A percentile compares a stretch with the other conserved stretches of the same genome.
Evolutionary conservation across 2,888 invertebrate genomes (phyloP).

Genomic region (Chirona hameri): DNA sequence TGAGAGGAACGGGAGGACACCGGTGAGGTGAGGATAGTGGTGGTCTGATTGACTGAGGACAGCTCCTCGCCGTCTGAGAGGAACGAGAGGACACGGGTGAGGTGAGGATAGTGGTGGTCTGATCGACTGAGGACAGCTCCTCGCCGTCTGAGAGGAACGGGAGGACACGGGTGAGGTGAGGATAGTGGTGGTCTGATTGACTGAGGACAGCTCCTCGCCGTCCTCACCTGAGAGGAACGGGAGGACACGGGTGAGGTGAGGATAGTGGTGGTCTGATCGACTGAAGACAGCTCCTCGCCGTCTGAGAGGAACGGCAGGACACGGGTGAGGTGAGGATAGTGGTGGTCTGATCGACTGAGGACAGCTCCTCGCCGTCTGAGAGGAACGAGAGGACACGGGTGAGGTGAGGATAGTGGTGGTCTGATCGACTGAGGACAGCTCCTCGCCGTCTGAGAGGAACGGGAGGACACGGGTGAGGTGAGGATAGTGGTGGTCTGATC

Average conservation of each 20-base stretch:
- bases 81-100: not conserved
- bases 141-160: slow-evolving; percentile 59
- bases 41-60: slow-evolving; percentile 81
- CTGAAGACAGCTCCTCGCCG: slow-evolving; percentile 71
- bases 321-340: slow-evolving; percentile 56
- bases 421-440: slow-evolving; percentile 78
- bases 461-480: not conserved
- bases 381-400: not conserved
- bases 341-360: slow-evolving; percentile 80
- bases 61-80: slow-evolving; percentile 66
- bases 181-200: slow-evolving; percentile 77
- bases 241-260: slow-evolving; percentile 46
- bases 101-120: slow-evolving; percentile 68
- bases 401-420: slow-evolving; percentile 64
- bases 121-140: slow-evolving; percentile 76
- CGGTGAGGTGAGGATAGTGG: slow-evolving; percentile 58
- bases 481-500: slow-evolving; percentile 78
- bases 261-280: slow-evolving; percentile 77
- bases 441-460: slow-evolving; percentile 62
- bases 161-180: slow-evolving; percentile 46
- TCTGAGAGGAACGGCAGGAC: slow-evolving; percentile 53
- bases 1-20: slow-evolving; percentile 43
- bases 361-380: slow-evolving; percentile 69
- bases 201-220: slow-evolving; percentile 71
- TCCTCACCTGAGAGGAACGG: slow-evolving; percentile 63